phyloP scores from a whole-genome alignment of 2,797 vertebrate genomes.

The Poeciliopsis gracilis region DNA sequence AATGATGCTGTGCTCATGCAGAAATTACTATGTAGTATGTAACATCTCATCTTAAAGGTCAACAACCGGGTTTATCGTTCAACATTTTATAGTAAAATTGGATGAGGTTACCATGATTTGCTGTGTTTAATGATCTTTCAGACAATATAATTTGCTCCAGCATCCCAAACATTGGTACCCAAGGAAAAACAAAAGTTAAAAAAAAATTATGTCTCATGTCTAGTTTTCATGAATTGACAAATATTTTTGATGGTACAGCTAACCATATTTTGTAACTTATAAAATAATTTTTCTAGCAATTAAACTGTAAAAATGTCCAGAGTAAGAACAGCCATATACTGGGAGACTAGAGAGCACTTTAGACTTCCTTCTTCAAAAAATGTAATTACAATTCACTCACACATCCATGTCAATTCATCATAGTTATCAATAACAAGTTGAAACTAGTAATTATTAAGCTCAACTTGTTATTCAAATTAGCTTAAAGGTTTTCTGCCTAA shows the following conservation, averaged over 20 bases:
- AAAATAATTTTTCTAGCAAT: neutral
- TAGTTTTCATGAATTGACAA: neutral
- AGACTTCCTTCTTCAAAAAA: no score
- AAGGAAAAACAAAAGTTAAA: neutral
- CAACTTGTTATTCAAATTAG: no score
- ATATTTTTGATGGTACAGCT: neutral
- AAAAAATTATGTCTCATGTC: neutral
- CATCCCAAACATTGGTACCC: neutral
- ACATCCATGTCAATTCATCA: no score
- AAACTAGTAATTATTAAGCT: no score
- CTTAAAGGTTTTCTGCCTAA: no score
- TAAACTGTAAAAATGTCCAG: neutral
- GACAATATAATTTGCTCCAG: neutral
- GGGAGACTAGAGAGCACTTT: no score
- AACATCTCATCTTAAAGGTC: neutral
- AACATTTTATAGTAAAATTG: neutral
- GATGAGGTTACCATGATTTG: neutral
- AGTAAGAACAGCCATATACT: no score
- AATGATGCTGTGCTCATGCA: constrained; percentile 2
- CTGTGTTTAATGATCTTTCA: neutral
- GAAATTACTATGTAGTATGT: neutral
- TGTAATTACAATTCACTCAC: no score
- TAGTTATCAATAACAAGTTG: no score
- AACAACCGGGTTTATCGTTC: neutral
- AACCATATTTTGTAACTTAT: neutral